Evolutionary conservation across 2,888 invertebrate genomes (phyloP), one percentile per base, ranked within the genome.

Genomic region (Mythimna pallens): DNA sequence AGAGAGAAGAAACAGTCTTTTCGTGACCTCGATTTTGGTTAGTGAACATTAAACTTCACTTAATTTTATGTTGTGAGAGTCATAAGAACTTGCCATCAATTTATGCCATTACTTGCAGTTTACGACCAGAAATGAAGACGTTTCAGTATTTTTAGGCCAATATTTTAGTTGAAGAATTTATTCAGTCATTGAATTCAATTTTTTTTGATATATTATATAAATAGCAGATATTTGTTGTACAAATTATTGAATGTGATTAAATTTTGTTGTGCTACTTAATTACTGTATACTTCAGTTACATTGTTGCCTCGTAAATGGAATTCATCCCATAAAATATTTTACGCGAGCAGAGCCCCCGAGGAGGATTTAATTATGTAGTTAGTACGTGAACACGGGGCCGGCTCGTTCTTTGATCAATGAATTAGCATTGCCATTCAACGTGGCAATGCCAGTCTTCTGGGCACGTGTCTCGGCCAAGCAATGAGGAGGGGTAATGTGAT

Each of bases 81-180:
- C 67, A 65, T 82, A 78, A 69, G 52, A 66, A 43, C 58, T 34
- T 64, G 73, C 25, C 65, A 65, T 80, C 54, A 81, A 78, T 78
- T 59, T 62, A n/a, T 52, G 73, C 47, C 54, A 57, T 80, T 50
- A 69, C 78, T 73, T 61, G 8, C n/a, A 64, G 20, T 82, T 78
- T 73, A 80, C 68, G 82, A 82, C n/a, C 54, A 30, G 52, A 55
- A 73, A 78, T 78, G 63, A 82, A 82, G 65, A 73, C 58, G 47
- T 73, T 68, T 25, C 22, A 50, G 52, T 67, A 34, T 17, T 78
- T 82, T 61, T 30, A 54, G 55, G 62, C 47, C 30, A 47, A 30
- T 80, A 69, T 57, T 63, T 30, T 66, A 59, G 34, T 52, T 66
- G 59, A 43, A 54, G 43, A 70, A 70, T 81, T 47, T 40, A 40